These are phyloP conservation scores for Diacarnus erythraeanus DNA, from an alignment of 37 sponge, comb jelly and placozoan genomes.

Conservation along the genomic window DNA sequence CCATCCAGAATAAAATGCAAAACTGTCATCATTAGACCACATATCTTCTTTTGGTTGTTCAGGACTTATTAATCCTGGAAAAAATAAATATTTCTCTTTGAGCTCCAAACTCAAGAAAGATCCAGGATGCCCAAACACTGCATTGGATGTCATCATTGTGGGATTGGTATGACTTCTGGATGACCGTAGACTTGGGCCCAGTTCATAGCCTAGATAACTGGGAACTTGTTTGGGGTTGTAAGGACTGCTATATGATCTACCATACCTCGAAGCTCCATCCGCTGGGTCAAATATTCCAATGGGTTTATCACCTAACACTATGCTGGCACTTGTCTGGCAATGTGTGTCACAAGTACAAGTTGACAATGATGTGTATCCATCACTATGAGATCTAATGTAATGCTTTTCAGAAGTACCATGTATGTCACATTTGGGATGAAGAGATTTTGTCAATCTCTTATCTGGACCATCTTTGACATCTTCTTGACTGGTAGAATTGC, in stretches of 20 bases:
- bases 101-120: background rate
- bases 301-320: background rate
- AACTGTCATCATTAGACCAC: slow-evolving; percentile 17
- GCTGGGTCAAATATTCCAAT: no score
- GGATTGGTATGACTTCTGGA: no score
- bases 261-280: background rate
- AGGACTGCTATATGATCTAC: background rate
- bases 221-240: background rate
- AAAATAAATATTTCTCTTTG: slow-evolving; percentile 23
- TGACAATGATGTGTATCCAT: no score
- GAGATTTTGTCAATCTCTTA: background rate
- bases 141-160: no score
- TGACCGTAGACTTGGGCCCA: no score
- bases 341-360: background rate
- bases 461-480: background rate
- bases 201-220: background rate
- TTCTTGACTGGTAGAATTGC: background rate
- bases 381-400: background rate
- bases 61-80: slow-evolving; percentile 30
- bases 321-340: background rate
- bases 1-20: slow-evolving; percentile 43
- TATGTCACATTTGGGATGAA: background rate
- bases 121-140: no score
- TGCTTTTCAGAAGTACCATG: background rate
- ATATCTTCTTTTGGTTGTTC: slow-evolving; percentile 17